Evolutionary conservation across 2,888 invertebrate genomes (phyloP).

Genomic region (Neoitamus cyanurus): DNA sequence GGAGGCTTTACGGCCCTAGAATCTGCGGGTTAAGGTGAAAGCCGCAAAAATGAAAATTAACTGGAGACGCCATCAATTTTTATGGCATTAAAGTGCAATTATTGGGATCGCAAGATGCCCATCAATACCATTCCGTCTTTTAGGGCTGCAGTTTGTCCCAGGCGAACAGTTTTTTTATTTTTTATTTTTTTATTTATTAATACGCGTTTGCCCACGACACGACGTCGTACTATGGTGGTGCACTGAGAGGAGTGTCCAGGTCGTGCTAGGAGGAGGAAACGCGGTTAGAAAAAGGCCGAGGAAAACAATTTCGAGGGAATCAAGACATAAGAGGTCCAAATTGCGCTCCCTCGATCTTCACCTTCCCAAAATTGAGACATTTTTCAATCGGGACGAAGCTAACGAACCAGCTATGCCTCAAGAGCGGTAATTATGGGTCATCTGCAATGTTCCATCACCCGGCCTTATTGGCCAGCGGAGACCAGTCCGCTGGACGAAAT

Average conservation of each 20-base stretch:
- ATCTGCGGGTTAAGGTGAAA: not conserved
- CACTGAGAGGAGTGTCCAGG: not conserved
- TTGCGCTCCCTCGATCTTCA: not conserved
- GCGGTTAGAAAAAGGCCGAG: conserved; percentile 10
- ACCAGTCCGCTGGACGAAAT: not conserved
- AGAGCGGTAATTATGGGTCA: conserved; percentile 49
- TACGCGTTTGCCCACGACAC: not conserved
- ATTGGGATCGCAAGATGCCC: conserved; percentile 23
- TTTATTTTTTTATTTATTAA: conserved; percentile 35
- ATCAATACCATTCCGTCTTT: conserved; percentile 23
- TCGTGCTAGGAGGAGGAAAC: not conserved
- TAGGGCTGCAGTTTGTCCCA: not conserved
- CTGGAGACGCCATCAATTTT: conserved; percentile 50
- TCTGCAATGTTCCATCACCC: conserved; percentile 19
- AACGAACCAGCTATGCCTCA: conserved; percentile 44
- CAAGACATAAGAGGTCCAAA: conserved; percentile 22
- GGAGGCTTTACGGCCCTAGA: not conserved
- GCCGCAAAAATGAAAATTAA: conserved; percentile 48
- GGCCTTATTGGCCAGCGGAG: conserved; percentile 6
- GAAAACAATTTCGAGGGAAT: conserved; percentile 30
- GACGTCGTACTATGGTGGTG: not conserved
- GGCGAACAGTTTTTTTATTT: not conserved
- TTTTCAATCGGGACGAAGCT: conserved; percentile 48
- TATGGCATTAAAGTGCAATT: conserved; percentile 46
- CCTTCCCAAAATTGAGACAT: conserved; percentile 50